phyloP scores from a whole-genome alignment of 2,113 vertebrate genomes.

The Lophochroa leadbeateri region DNA sequence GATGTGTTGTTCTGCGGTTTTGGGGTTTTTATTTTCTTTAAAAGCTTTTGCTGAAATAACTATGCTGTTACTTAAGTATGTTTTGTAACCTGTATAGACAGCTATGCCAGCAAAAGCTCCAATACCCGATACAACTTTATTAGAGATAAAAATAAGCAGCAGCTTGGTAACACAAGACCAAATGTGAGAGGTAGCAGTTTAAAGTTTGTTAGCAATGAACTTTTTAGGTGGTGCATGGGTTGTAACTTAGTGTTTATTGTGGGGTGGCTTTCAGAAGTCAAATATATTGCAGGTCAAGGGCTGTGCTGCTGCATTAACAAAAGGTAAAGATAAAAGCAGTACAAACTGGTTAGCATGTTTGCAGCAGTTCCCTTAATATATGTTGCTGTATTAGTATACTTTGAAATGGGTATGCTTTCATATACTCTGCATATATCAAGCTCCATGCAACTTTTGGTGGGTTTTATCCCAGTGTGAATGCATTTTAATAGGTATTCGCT shows the following conservation, averaged over 20 bases:
- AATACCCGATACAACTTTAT: fast-evolving
- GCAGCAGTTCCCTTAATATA: neutral
- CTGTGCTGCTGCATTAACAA: neutral
- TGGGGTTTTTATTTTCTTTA: neutral
- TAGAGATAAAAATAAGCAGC: too few relatives aligned
- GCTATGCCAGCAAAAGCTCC: neutral
- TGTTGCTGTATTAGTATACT: neutral
- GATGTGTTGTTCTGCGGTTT: neutral
- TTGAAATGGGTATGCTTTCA: neutral
- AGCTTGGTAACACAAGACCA: neutral
- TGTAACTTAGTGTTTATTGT: neutral
- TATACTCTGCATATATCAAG: fast-evolving
- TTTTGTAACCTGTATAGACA: neutral
- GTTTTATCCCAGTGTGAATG: neutral
- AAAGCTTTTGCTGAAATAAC: neutral
- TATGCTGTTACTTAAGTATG: neutral
- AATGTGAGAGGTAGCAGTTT: neutral
- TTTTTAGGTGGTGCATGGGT: neutral
- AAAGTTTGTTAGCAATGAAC: neutral
- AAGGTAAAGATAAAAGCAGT: neutral
- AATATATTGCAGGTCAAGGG: neutral
- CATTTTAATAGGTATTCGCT: neutral
- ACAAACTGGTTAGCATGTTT: neutral
- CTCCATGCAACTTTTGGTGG: neutral
- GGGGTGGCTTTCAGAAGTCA: neutral